These are phyloP conservation scores for Philaethria dido DNA, from an alignment of 2,888 invertebrate genomes.

Conservation along the genomic window DNA sequence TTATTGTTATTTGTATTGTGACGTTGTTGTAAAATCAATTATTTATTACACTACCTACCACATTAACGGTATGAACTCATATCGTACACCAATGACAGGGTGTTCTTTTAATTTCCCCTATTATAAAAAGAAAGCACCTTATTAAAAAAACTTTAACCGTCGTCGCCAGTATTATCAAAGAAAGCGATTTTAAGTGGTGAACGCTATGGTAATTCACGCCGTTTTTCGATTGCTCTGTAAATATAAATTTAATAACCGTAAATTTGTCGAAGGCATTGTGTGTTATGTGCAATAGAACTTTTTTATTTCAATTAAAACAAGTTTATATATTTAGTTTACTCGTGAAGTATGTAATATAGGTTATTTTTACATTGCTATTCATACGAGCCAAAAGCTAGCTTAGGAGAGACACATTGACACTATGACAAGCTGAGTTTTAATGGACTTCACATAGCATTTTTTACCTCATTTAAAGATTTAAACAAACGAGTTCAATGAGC, in stretches of 20 bases:
- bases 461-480: constrained; percentile 67
- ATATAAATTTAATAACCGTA: constrained; percentile 19
- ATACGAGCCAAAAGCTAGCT: not conserved
- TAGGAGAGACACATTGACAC: not conserved
- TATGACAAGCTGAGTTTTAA: not conserved
- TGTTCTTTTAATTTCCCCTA: constrained; percentile 15
- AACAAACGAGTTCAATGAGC: constrained; percentile 67
- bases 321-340: not conserved
- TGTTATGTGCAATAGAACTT: constrained; percentile 3
- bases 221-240: constrained; percentile 3
- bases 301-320: constrained; percentile 1
- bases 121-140: not conserved
- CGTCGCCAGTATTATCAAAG: constrained; percentile 4
- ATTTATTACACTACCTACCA: not conserved
- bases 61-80: not conserved
- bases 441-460: constrained; percentile 30
- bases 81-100: constrained; percentile 9
- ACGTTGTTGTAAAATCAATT: not conserved
- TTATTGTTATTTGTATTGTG: not conserved
- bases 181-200: constrained; percentile 10
- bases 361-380: not conserved
- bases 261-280: constrained; percentile 1
- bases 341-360: not conserved
- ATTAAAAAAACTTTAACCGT: constrained; percentile 12
- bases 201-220: constrained; percentile 9